Conservation (phyloP, 2,888 invertebrate genomes). For the Dastarcus helophoroides region DNA sequence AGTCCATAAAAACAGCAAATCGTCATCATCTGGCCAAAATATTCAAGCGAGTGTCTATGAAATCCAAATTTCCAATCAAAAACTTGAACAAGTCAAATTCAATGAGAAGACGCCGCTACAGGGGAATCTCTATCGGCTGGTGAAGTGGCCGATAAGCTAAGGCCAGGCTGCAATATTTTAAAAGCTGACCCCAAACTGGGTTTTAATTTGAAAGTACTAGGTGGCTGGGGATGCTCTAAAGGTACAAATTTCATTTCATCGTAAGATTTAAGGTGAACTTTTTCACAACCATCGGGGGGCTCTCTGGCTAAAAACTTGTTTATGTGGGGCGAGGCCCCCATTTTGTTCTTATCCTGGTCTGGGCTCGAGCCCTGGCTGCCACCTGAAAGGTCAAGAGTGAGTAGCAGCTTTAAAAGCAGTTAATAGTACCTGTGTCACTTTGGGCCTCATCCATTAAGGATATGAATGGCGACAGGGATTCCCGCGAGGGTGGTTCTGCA, state of each 20-base stretch:
- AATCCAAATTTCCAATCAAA: too few species aligned
- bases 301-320: conserved; percentile 75
- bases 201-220: conserved; percentile 62
- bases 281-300: conserved; percentile 85
- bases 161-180: conserved; percentile 51
- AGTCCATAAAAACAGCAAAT: too few species aligned
- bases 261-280: conserved; percentile 57
- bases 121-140: conserved; percentile 23
- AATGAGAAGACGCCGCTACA: conserved; percentile 28
- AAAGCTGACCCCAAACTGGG: conserved; percentile 74
- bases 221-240: conserved; percentile 37
- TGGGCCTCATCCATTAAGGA: conserved; percentile 49
- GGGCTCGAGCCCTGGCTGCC: conserved; percentile 68
- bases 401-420: conserved; percentile 10
- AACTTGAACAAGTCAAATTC: conserved; percentile 20
- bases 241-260: conserved; percentile 8
- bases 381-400: conserved; percentile 38
- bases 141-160: conserved; percentile 13
- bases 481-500: conserved; percentile 52
- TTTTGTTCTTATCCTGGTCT: conserved; percentile 56
- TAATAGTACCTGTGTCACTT: conserved; percentile 39
- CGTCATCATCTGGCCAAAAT: too few species aligned
- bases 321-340: conserved; percentile 74
- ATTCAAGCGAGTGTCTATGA: too few species aligned
- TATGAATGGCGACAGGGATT: conserved; percentile 54